Percentiles rank a stretch among this genome's conserved stretches.
Evolutionary conservation across 2,797 vertebrate species (phyloP).

Genomic region (Sparidentex hasta): DNA sequence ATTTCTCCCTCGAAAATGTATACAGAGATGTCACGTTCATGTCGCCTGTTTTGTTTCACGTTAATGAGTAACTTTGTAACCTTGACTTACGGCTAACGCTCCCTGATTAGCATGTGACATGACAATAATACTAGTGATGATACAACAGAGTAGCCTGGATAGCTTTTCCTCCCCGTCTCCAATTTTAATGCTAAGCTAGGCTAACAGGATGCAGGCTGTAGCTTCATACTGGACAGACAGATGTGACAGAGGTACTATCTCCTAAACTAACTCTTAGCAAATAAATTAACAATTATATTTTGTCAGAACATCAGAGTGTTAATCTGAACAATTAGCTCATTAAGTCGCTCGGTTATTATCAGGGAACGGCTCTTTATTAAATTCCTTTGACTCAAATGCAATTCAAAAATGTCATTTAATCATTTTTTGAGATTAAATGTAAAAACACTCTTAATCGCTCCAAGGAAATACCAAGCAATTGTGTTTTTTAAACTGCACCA

Average conservation of each 20-base stretch:
- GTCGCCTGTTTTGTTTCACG: constrained; percentile 24
- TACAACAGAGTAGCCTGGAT: not conserved
- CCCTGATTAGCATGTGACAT: not conserved
- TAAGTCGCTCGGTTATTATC: not conserved
- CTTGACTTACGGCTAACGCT: not conserved
- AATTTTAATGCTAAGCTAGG: constrained; percentile 2
- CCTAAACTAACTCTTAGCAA: not conserved
- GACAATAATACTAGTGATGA: not conserved
- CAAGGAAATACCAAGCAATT: not conserved
- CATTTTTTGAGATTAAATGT: not conserved
- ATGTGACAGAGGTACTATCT: not conserved
- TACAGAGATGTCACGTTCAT: accelerated
- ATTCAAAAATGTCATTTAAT: not conserved
- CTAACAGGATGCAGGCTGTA: not conserved
- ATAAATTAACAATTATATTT: not conserved
- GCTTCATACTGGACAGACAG: not conserved
- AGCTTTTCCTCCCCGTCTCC: not conserved
- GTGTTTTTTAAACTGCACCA: not conserved
- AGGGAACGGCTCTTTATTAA: not conserved
- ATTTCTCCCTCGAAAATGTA: not conserved
- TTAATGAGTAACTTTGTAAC: constrained; percentile 47
- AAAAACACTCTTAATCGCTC: not conserved
- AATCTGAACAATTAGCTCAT: not conserved
- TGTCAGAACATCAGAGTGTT: not conserved
- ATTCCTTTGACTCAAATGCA: not conserved